These are phyloP conservation scores for Gorilla gorilla DNA, from an alignment of 2,113 vertebrate genomes.

Conservation along the genomic window DNA sequence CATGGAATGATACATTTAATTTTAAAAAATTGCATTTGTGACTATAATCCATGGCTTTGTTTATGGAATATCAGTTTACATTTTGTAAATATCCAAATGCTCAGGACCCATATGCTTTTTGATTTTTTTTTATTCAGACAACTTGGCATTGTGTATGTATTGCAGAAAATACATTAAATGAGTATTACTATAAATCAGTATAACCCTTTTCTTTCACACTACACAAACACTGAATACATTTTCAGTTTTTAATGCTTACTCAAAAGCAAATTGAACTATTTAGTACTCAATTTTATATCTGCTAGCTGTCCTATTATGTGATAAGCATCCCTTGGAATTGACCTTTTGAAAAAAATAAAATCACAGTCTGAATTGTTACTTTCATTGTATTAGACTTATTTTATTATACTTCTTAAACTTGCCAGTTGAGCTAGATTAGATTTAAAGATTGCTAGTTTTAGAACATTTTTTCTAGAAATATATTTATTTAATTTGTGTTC, in stretches of 20 bases:
- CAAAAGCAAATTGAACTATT: conserved; percentile 49
- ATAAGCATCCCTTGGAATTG: conserved; percentile 79
- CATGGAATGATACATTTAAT: not conserved
- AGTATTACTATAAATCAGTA: not conserved
- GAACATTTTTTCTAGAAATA: conserved; percentile 34
- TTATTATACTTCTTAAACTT: conserved; percentile 71
- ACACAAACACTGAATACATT: conserved; percentile 56
- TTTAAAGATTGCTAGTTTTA: conserved; percentile 62
- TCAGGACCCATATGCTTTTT: not conserved
- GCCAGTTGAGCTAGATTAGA: conserved; percentile 55
- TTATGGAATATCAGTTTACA: not conserved
- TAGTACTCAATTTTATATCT: conserved; percentile 54
- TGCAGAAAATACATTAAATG: not conserved
- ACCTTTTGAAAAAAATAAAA: conserved; percentile 84
- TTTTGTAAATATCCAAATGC: not conserved
- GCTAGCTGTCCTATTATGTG: conserved; percentile 54
- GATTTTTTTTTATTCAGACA: not conserved
- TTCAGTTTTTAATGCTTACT: conserved; percentile 52
- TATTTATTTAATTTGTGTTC: conserved; percentile 43
- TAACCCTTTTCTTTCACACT: conserved; percentile 72
- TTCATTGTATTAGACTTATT: conserved; percentile 61
- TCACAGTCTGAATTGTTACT: conserved; percentile 87
- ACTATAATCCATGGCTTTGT: not conserved
- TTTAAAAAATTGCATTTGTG: not conserved
- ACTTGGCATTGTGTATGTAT: not conserved